Evolutionary conservation across 2,113 vertebrate genomes (phyloP).

Genomic region (Pachycephala philippinensis): DNA sequence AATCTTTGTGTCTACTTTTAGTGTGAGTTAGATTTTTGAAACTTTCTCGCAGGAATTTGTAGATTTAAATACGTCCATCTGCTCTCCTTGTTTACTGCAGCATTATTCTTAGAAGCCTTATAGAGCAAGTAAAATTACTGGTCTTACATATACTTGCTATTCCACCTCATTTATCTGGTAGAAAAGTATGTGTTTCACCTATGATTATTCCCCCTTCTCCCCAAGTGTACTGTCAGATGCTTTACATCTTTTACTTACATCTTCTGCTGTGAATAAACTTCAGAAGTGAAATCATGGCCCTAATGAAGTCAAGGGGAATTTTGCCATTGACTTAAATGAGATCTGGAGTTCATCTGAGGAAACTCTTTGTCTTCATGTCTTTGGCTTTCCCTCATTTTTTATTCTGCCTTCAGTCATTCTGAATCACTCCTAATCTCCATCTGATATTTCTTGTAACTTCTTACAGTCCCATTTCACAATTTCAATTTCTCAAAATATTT

Average conservation of each 20-base stretch:
- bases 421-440: neutral
- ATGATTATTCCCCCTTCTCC: neutral
- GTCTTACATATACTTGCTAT: neutral
- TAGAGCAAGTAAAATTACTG: neutral
- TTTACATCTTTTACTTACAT: neutral
- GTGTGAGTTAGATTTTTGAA: neutral
- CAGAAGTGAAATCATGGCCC: neutral
- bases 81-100: neutral
- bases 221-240: neutral
- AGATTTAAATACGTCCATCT: neutral
- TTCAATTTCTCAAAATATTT: neutral
- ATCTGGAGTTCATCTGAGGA: neutral
- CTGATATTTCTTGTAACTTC: neutral
- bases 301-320: neutral
- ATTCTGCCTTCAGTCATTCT: neutral
- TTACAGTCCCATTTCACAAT: neutral
- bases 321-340: neutral
- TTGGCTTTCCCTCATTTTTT: neutral
- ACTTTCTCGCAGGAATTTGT: neutral
- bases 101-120: neutral
- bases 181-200: neutral
- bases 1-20: neutral
- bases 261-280: neutral
- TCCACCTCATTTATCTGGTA: neutral
- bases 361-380: slow-evolving; percentile 12